Evolutionary conservation across 2,888 invertebrate species (phyloP), one percentile per base, ranked within the genome.

Genomic region (Eremobia ochroleuca): DNA sequence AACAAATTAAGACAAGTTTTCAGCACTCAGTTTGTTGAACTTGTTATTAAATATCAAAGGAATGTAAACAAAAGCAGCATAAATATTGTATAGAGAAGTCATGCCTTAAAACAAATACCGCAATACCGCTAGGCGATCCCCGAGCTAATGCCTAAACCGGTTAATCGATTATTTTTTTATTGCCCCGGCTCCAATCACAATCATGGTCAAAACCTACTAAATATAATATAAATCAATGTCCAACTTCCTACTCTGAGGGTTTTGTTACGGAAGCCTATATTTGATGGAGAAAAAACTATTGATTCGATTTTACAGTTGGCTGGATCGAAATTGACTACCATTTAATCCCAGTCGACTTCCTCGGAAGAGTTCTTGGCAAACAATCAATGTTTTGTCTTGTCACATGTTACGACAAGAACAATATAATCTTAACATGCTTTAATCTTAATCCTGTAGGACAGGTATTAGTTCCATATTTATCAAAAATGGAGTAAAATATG

Each of bases 261-360:
- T 89, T 88, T 83, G 65, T 86, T 76, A 83, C 89, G 91, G 91
- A 92, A 90, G 85, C 76, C 73, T 81, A 77, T 52, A 71, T 77
- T 74, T 73, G 62, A 81, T 78, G 74, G 58, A 83, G 70, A 77
- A 90, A 91, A 91, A 90, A 90, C 81, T 73, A 85, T 85, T 85
- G 76, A 90, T 83, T 87, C 89, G 89, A 93, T 93, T 93, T 92
- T 89, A 91, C 89, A 91, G 89, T 88, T 88, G 88, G 76, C 61
- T 88, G 91, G 79, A 78, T 82, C 76, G 82, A 83, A 90, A 89
- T 88, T 86, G 87, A 83, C 77, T 75, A 69, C 66, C 46, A 78
- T 76, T 80, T 81, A 78, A 81, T 75, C 77, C 59, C 59, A 77
- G 79, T 77, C 40, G 46, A 83, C 83, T 90, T 90, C 89, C 88